Base-by-base conservation (phyloP, 2,113 vertebrate genomes). In the Mirza zaza region DNA sequence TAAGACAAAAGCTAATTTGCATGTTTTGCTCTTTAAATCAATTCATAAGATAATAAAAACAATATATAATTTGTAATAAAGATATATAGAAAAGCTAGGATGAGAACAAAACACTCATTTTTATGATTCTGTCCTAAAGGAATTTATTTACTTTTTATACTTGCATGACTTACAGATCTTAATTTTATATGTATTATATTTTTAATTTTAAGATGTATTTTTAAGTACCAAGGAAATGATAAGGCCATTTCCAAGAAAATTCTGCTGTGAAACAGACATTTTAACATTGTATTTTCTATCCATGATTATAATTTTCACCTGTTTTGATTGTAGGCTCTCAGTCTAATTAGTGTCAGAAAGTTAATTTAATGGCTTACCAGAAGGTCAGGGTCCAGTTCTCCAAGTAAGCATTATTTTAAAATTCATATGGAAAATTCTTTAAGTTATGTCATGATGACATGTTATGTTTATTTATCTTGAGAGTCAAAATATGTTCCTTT, bases 1-100 rank as follows among this genome's bases (percentile, higher is more conserved):
- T 77, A 77, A 77, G 91, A 84, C 18, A 87, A 76, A 95, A 91
- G 21, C 29, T 76, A 95, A 94, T 95, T 73, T 97, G 45, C 45
- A 96, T 95, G 1, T 48, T 97, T 88, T 91, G 20, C 29, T 70
- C 13, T 88, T 91, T 90, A 95, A 88, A 55, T 86, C 1, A 13
- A 87, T 73, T 55, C 15, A 70, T 80, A 29, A 50, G 11, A 10
- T 90, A 92, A 94, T 91, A 89, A 93, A 97, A 73, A 5, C 4
- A 91, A 61, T 63, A 83, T 94, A 70, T 55, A 85, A 88, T 75
- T 82, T 81, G 94, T 65, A 96, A 86, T 84, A 91, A 50, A 61
- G 71, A n/a, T 57, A 84, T 85, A 81, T 65, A 86, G 5, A 23
- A 88, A 89, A 87, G 0, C 10, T 25, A 50, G 39, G 17, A 77